Base-by-base conservation (phyloP, 2,888 invertebrate genomes). In the Heliconius ismenius region DNA sequence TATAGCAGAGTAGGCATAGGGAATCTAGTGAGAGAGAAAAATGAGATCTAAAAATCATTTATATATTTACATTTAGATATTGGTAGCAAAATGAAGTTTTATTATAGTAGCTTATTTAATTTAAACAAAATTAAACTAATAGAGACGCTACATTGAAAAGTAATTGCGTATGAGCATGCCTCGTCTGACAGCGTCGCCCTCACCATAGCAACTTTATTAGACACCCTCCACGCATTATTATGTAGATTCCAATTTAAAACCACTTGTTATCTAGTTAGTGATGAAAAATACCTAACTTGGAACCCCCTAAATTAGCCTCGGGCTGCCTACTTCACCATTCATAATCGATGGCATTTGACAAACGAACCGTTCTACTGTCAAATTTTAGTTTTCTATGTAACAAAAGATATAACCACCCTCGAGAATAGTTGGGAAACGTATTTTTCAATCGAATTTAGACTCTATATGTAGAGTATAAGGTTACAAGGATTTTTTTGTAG, bases 231-330 rank as follows among this genome's bases (percentile, higher is more conserved):
- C 86, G 82, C 88, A 92, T 93, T 92, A 92, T 92, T 92, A 94
- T 94, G 93, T 90, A 93, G 91, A 94, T 93, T 89, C 88, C 91
- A 93, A 94, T 94, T 94, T 92, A 89, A 93, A 93, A 92, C 93
- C 93, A 93, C 93, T 94, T 92, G 93, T 94, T 94, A 94, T 92
- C 92, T 93, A 93, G 93, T 94, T 94, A 94, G 92, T 85, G 86
- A 87, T 89, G 90, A 93, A 92, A 93, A 94, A 94, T 93, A 92
- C 92, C 92, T 93, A 92, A 87, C 80, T 79, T 77, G 86, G 86
- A 83, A 83, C 86, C 90, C 90, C 92, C 49, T 85, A 88, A 87
- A 89, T 90, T 91, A 89, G 92, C 93, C 93, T 82, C 83, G 85
- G 94, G 94, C 93, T 88, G 90, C 84, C 88, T 84, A 89, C 90